Base-by-base conservation (phyloP, 2,113 vertebrate species). In the Hyperopisus bebe region DNA sequence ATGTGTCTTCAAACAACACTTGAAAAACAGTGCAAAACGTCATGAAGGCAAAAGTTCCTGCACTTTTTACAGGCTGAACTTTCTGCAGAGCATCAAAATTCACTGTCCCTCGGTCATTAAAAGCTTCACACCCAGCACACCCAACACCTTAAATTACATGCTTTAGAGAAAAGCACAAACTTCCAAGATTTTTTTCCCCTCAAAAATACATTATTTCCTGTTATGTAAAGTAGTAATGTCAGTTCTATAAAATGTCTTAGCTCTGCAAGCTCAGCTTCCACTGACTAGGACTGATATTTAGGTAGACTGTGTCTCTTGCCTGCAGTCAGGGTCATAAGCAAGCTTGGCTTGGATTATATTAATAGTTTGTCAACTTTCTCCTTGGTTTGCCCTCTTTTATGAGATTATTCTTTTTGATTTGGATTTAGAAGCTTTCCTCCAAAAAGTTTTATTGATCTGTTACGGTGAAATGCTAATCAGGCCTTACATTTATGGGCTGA, bases 371-470 rank as follows among this genome's bases (percentile, higher is more conserved):
- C 62, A 31, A 70, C 24, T 74, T 70, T 88, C 42, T 44, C 17
- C 35, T 66, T 74, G 39, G 58, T 88, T 88, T 66, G 17, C 35
- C 53, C 31, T 19, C 27, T 89, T 51, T 82, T 50, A 5, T 5
- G 9, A 19, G 35, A 55, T 39, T 15, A 2, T 55, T 17, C 55
- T 83, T 10, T 21, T 15, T 82, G 50, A 53, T 44, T 94, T 93
- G 91, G 95, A 96, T 95, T 95, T 95, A 95, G 93, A 94, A 96
- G 96, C 96, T 97, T 96, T 97, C 95, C 97, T 96, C 95, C 88
- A 94, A 95, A 95, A 95, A 95, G 96, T 94, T 97, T 97, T 96
- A 98, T 98, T 97, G 97, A 98, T 97, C 96, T 97, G 94, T 97
- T 97, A 96, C 97, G 95, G 96, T 96, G 96, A 96, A 96, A 95